Percentiles rank a stretch among this genome's conserved stretches.
These are phyloP conservation scores for Tinamus guttatus DNA, from an alignment of 2,113 vertebrate genomes.

Conservation along the genomic window DNA sequence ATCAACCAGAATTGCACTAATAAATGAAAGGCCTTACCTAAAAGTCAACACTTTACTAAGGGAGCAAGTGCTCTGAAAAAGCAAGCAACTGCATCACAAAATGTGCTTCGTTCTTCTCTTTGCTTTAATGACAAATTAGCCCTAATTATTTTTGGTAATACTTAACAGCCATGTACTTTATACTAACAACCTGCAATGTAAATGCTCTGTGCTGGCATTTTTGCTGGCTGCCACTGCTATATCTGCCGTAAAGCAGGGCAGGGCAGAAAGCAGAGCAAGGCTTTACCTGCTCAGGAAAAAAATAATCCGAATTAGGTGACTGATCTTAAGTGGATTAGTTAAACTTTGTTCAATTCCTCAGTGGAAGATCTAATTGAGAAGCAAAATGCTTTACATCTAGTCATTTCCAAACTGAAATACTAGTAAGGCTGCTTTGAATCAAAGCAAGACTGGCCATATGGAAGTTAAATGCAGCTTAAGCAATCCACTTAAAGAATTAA, in stretches of 20 bases:
- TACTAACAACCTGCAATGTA: background rate
- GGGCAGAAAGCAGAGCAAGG: background rate
- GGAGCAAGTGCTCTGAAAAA: background rate
- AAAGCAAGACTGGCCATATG: background rate
- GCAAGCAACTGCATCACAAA: background rate
- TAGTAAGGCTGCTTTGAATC: background rate
- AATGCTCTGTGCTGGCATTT: rapidly evolving
- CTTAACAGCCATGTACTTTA: background rate
- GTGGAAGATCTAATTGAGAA: constrained; percentile 4
- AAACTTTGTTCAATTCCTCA: constrained; percentile 18
- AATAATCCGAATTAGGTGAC: constrained; percentile 29
- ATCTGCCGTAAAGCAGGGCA: rapidly evolving
- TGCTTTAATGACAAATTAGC: background rate
- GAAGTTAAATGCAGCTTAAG: background rate
- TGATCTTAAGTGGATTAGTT: constrained; percentile 56
- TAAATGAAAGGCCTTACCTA: background rate
- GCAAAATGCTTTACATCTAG: constrained; percentile 30
- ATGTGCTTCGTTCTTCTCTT: background rate
- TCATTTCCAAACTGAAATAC: constrained; percentile 30
- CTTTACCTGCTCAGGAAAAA: background rate
- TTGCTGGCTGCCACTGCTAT: rapidly evolving
- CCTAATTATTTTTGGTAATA: background rate
- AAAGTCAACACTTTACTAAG: background rate
- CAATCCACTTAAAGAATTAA: background rate
- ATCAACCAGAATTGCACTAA: background rate